A percentile compares a stretch with the other conserved stretches of the same genome.
phyloP scores from a whole-genome alignment of 2,113 vertebrate genomes.

The Rhabdornis inornatus region DNA sequence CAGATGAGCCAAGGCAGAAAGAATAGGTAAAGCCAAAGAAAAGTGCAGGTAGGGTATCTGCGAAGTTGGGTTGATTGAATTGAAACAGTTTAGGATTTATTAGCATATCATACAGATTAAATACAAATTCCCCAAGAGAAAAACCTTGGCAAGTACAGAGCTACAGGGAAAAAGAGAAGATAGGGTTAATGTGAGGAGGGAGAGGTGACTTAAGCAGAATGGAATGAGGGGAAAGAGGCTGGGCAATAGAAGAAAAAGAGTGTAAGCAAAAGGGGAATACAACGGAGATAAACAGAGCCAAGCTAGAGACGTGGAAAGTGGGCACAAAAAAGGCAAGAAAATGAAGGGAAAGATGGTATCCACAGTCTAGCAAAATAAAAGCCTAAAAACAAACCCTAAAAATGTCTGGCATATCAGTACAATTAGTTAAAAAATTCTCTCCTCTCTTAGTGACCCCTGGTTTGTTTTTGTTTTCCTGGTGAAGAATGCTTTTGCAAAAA shows the following conservation, averaged over 20 bases:
- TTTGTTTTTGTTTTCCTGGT: conserved; percentile 2
- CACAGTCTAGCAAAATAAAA: not conserved
- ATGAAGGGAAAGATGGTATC: not conserved
- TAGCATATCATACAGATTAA: not conserved
- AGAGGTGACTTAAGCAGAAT: conserved; percentile 46
- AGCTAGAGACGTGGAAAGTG: not conserved
- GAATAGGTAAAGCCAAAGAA: not conserved
- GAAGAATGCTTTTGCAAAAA: not conserved
- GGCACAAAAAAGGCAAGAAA: not conserved
- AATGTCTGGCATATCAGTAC: not conserved
- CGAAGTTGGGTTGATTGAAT: not conserved
- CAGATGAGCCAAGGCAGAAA: not conserved
- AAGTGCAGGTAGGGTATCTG: not conserved
- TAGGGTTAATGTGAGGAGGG: conserved; percentile 18
- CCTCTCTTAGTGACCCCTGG: not conserved
- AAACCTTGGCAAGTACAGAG: not conserved
- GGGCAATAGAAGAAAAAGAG: not conserved
- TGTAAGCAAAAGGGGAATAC: not conserved
- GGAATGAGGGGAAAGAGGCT: conserved; percentile 39
- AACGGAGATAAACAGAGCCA: not conserved
- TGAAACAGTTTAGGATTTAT: not conserved
- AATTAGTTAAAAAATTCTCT: not conserved
- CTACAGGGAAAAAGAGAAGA: not conserved
- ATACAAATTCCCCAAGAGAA: not conserved
- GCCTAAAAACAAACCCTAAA: not conserved